These are phyloP conservation scores for Siderastrea radians DNA, from an alignment of 92 coral and sea anemone genomes.

Conservation along the genomic window DNA sequence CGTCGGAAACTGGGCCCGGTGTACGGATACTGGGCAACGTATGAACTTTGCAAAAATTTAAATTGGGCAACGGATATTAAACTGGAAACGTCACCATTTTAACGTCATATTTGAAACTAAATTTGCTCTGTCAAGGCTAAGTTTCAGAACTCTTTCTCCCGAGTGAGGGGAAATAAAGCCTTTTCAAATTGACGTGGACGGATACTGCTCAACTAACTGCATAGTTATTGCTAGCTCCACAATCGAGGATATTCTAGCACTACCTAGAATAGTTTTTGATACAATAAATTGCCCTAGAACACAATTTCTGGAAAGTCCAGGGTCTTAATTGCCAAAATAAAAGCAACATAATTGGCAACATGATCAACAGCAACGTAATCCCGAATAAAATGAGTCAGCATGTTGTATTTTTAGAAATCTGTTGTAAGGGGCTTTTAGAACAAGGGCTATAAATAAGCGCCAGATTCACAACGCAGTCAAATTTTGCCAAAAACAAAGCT, in stretches of 20 bases:
- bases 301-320: constrained; percentile 2
- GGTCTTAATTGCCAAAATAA: not conserved
- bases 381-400: not conserved
- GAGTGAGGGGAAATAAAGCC: too few species aligned
- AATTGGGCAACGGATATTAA: too few species aligned
- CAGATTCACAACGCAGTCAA: not conserved
- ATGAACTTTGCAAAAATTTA: too few species aligned
- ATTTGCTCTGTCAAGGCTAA: too few species aligned
- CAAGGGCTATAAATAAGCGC: constrained; percentile 4
- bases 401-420: constrained; percentile 17
- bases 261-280: not conserved
- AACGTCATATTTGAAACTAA: too few species aligned
- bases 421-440: not conserved
- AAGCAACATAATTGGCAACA: not conserved
- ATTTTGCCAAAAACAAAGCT: constrained; percentile 22
- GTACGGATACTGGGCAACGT: too few species aligned
- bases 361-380: not conserved
- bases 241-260: not conserved
- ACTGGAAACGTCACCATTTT: too few species aligned
- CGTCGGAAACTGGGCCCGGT: too few species aligned
- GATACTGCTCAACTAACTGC: not conserved
- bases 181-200: too few species aligned
- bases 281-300: constrained; percentile 8
- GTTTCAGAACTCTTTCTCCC: too few species aligned
- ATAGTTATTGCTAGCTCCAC: not conserved